Base-by-base conservation (phyloP, 1,140 invertebrate genomes). In the Arion vulgaris region DNA sequence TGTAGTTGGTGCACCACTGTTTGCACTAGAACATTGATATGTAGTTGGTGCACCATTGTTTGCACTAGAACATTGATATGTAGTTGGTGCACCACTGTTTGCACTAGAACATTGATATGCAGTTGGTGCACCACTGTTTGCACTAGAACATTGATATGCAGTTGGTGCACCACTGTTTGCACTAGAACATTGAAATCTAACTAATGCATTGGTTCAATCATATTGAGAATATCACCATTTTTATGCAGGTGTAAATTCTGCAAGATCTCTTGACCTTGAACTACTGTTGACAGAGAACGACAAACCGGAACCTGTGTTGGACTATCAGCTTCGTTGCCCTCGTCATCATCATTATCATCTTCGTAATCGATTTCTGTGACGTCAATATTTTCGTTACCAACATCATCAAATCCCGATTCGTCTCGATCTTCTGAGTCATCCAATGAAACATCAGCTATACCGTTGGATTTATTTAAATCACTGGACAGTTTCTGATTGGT, bases 381-480 rank as follows among this genome's bases (percentile, higher is more conserved):
- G 80, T 88, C 86, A 28, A 86, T 86, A 45, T 87, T 85, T 71
- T 90, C 87, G 69, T 86, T 85, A 81, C 88, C 87, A 26, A 87
- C 84, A 62, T 90, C 88, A n/a, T 89, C 87, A 15, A 83, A 84
- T n/a, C 32, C 66, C 13, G 86, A 81, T 17, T 87, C 85, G 36
- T 81, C 85, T 78, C 84, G 75, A 23, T 88, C 84, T 11, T 79
- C 78, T 4, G 74, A 76, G 17, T 81, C 76, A 26, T 79, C 75
- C 15, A 82, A 49, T 7, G 51, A 68, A 23, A 73, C 72, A 51
- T 78, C 76, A 19, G 75, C 66, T 38, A 28, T 62, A 39, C 76
- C 66, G 32, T 72, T 69, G 36, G 38, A 49, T n/a, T 71, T 71
- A 79, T 80, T 81, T 74, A 53, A 41, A 82, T 41, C 17, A 38